These are phyloP conservation scores for Siniperca knerii DNA, from an alignment of 2,113 vertebrate species.

Conservation along the genomic window DNA sequence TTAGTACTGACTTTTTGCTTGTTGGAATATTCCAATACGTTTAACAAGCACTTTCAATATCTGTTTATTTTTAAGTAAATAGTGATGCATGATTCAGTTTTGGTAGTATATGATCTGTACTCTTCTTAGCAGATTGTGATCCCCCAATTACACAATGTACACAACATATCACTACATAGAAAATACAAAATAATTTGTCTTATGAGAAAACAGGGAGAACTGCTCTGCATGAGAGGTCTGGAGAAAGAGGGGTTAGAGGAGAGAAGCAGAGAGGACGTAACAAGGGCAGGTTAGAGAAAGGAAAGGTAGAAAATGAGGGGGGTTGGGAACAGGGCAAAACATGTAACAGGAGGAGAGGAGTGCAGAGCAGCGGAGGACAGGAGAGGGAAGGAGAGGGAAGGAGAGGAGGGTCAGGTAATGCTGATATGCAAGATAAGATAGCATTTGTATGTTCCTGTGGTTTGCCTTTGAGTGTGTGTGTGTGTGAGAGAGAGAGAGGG, in stretches of 20 bases:
- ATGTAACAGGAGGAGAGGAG: slow-evolving; percentile 45
- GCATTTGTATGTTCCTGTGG: slow-evolving; percentile 64
- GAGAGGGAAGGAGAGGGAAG: slow-evolving; percentile 32
- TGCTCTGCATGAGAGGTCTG: neutral
- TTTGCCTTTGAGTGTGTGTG: slow-evolving; percentile 53
- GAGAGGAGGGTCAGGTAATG: slow-evolving; percentile 63
- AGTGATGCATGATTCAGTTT: neutral
- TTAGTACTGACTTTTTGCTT: neutral
- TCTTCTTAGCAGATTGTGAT: neutral
- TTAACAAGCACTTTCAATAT: neutral
- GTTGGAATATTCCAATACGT: neutral
- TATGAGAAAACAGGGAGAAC: neutral
- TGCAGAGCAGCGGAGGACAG: slow-evolving; percentile 23
- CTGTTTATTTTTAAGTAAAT: neutral
- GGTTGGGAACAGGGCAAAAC: slow-evolving; percentile 12
- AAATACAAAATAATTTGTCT: neutral
- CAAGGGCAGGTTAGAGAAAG: slow-evolving; percentile 14
- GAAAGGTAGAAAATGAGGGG: slow-evolving; percentile 5
- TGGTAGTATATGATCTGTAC: neutral
- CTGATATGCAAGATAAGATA: slow-evolving; percentile 71
- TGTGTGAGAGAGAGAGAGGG: slow-evolving; percentile 34
- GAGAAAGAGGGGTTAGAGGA: neutral
- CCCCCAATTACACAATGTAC: neutral
- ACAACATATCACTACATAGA: neutral
- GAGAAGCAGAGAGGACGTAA: neutral